Percentiles rank a stretch among this genome's conserved stretches.
phyloP scores from a whole-genome alignment of 2,113 vertebrate species.

The Emydocephalus ijimae region DNA sequence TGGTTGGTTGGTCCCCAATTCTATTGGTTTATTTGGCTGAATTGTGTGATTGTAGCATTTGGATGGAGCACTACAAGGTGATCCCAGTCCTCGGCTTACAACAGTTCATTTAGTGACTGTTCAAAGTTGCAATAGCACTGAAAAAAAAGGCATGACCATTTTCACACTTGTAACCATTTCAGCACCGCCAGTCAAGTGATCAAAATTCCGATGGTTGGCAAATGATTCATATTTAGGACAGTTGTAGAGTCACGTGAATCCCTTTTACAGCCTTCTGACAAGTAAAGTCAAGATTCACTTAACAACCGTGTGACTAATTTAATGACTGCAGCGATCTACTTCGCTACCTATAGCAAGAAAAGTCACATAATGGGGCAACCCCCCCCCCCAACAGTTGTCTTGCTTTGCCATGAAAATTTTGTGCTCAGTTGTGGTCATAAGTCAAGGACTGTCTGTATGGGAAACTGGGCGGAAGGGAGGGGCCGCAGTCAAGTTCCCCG shows the following conservation, averaged over 20 bases:
- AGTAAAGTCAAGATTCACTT: neutral
- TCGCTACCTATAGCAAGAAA: neutral
- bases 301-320: neutral
- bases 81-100: neutral
- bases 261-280: neutral
- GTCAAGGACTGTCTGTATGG: neutral
- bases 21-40: neutral
- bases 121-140: neutral
- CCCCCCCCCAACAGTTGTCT: neutral
- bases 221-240: neutral
- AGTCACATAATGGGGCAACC: neutral
- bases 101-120: neutral
- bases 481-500: neutral
- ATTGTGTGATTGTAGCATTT: neutral
- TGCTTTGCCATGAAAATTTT: neutral
- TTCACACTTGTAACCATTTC: neutral
- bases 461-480: neutral
- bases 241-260: neutral
- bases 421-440: neutral
- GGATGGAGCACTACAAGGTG: neutral
- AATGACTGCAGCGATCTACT: neutral
- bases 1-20: neutral
- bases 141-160: neutral
- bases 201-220: neutral
- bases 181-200: neutral